Evolutionary conservation across 2,797 vertebrate species (phyloP).

Genomic region (Chromobotia macracanthus): DNA sequence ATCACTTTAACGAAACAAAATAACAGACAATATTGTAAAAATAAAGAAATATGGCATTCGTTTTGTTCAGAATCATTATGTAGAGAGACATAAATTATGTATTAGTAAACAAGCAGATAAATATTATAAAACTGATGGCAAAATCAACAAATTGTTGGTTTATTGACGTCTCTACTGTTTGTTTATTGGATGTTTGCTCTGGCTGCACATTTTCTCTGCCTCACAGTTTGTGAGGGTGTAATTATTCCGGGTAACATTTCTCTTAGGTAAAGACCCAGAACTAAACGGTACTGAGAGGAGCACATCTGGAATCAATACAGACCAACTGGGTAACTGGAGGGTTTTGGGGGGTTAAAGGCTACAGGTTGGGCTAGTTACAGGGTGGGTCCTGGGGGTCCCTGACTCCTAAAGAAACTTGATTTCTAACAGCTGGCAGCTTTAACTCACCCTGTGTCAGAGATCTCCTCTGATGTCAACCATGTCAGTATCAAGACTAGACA

Average conservation of each 20-base stretch:
- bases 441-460: constrained; percentile 82
- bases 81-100: background rate
- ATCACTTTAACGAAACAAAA: background rate
- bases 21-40: background rate
- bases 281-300: constrained; percentile 51
- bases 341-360: constrained; percentile 63
- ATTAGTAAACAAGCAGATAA: background rate
- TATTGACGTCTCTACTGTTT: constrained; percentile 34
- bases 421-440: constrained; percentile 85
- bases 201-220: constrained; percentile 42
- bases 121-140: background rate
- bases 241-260: constrained; percentile 68
- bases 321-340: constrained; percentile 72
- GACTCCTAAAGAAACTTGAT: constrained; percentile 86
- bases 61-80: background rate
- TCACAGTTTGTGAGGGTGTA: constrained; percentile 56
- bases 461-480: constrained; percentile 85
- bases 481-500: constrained; percentile 81
- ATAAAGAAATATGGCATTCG: background rate
- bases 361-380: constrained; percentile 74
- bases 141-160: constrained; percentile 8
- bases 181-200: constrained; percentile 57
- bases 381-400: constrained; percentile 85
- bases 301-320: constrained; percentile 85
- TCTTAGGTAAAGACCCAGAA: constrained; percentile 73